These are phyloP conservation scores for Ecliptopera silaceata DNA, from an alignment of 2,888 invertebrate species.

Conservation along the genomic window DNA sequence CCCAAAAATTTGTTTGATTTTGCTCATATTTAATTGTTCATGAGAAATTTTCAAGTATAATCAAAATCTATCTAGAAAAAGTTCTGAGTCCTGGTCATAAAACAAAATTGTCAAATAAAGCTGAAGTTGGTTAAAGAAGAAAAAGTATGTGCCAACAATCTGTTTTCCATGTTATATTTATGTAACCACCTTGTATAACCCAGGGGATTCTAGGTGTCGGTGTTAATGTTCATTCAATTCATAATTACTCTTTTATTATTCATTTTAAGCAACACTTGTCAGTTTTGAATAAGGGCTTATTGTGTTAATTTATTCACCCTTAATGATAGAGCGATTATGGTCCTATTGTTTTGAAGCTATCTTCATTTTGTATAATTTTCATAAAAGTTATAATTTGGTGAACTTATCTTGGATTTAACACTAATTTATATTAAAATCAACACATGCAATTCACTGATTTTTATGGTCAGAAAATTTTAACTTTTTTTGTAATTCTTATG, in stretches of 20 bases:
- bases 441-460: no score
- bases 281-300: conserved; percentile 35
- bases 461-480: no score
- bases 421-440: no score
- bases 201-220: conserved; percentile 64
- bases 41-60: no score
- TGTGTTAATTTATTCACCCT: conserved; percentile 31
- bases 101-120: no score
- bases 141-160: background rate
- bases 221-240: conserved; percentile 65
- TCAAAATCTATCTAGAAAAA: no score
- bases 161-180: background rate
- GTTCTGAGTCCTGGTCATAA: no score
- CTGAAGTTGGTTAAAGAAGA: background rate
- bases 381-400: no score
- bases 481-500: no score
- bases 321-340: conserved; percentile 14
- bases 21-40: no score
- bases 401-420: no score
- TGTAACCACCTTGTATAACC: conserved; percentile 32
- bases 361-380: background rate
- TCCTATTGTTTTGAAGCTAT: background rate
- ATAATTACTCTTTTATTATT: conserved; percentile 54
- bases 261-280: conserved; percentile 34
- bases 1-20: no score